These are phyloP conservation scores for Argyrosomus japonicus DNA, from an alignment of 2,113 vertebrate species.

Conservation along the genomic window DNA sequence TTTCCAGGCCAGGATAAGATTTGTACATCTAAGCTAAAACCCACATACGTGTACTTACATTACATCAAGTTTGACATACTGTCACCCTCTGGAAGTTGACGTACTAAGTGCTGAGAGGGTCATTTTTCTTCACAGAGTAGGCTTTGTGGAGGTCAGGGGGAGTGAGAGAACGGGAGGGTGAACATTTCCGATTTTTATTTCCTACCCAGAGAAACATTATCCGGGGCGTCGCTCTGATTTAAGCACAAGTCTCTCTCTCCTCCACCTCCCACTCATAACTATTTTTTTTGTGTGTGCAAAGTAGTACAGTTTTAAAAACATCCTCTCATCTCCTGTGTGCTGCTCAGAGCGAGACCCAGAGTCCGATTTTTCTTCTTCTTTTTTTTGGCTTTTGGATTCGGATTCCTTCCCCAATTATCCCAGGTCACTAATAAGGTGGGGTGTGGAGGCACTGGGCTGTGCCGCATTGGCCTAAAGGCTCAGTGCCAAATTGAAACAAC, in stretches of 20 bases:
- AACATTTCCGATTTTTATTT: slow-evolving; percentile 69
- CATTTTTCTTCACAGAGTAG: slow-evolving; percentile 61
- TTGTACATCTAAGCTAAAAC: slow-evolving; percentile 17
- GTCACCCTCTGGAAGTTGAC: slow-evolving; percentile 35
- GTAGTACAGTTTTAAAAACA: slow-evolving; percentile 65
- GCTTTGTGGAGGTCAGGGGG: slow-evolving; percentile 64
- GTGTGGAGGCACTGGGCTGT: slow-evolving; percentile 77
- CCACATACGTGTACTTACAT: slow-evolving; percentile 36
- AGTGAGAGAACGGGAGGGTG: slow-evolving; percentile 22
- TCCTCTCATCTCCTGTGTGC: slow-evolving; percentile 57
- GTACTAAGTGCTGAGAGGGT: slow-evolving; percentile 53
- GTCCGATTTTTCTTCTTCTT: slow-evolving; percentile 12
- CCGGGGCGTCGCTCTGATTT: slow-evolving; percentile 56
- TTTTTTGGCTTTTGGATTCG: slow-evolving; percentile 9
- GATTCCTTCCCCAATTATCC: slow-evolving; percentile 79
- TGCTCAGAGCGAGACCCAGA: slow-evolving; percentile 61
- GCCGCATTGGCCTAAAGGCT: slow-evolving; percentile 74
- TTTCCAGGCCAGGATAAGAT: slow-evolving; percentile 24
- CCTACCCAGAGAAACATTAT: slow-evolving; percentile 68
- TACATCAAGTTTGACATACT: slow-evolving; percentile 23
- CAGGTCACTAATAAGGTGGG: slow-evolving; percentile 79
- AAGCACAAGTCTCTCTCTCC: slow-evolving; percentile 46
- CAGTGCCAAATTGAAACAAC: slow-evolving; percentile 74
- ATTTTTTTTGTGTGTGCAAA: slow-evolving; percentile 1
- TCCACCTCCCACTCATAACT: slow-evolving; percentile 22